Percentiles rank a stretch among this genome's conserved stretches.
Evolutionary conservation across 2,797 vertebrate genomes (phyloP).

Genomic region (Acanthornis magna): DNA sequence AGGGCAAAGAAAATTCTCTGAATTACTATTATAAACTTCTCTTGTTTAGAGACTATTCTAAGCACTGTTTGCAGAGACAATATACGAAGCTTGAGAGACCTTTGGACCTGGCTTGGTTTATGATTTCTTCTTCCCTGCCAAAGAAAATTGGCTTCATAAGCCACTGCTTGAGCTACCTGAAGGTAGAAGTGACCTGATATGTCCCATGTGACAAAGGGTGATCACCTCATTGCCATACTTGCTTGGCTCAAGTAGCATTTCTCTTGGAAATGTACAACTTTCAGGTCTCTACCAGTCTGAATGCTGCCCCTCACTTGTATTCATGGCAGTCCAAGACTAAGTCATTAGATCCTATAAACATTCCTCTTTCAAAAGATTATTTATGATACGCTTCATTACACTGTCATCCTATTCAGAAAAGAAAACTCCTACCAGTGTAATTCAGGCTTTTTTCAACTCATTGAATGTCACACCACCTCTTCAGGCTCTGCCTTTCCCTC

Average conservation of each 20-base stretch:
- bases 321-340: neutral
- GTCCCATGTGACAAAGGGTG: accelerated
- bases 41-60: neutral
- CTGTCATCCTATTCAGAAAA: neutral
- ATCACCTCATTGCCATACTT: neutral
- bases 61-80: neutral
- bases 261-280: neutral
- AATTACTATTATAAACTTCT: neutral
- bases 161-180: neutral
- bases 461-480: accelerated
- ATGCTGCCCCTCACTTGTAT: neutral
- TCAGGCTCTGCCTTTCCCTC: neutral
- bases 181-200: neutral
- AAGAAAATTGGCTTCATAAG: neutral
- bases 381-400: neutral
- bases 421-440: neutral
- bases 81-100: neutral
- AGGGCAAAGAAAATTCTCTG: neutral
- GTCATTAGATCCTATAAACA: neutral
- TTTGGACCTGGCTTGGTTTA: neutral
- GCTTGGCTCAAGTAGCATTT: neutral
- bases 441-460: neutral
- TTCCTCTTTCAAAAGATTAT: neutral
- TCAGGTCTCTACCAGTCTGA: neutral
- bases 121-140: neutral